Conservation (phyloP, 1,140 invertebrate genomes). For the Rhynchophorus ferrugineus region DNA sequence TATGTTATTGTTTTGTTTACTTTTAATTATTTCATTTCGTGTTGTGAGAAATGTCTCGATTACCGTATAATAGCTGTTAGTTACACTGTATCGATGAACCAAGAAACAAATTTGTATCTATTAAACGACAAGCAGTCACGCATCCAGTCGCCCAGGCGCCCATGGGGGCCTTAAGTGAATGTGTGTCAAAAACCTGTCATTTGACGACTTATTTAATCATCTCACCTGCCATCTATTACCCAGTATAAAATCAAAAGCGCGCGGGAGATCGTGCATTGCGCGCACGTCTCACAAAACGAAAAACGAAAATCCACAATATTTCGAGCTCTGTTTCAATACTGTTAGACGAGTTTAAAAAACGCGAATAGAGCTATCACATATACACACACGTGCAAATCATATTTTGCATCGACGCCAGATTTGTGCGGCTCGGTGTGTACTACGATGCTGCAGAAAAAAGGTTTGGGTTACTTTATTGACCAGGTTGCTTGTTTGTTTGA, state of each 20-base stretch:
- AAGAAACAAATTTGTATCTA: neutral
- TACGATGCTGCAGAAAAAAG: constrained; percentile 41
- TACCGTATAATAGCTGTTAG: too few relatives aligned
- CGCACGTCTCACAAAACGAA: constrained; percentile 30
- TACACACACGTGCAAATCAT: constrained; percentile 19
- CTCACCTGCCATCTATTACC: constrained; percentile 36
- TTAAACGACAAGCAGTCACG: neutral
- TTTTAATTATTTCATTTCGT: too few relatives aligned
- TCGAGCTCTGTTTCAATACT: constrained; percentile 15
- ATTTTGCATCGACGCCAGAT: constrained; percentile 15
- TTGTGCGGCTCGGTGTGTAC: constrained; percentile 22
- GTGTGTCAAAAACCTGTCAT: constrained; percentile 6
- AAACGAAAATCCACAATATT: constrained; percentile 18
- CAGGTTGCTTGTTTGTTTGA: too few relatives aligned
- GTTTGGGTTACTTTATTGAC: constrained; percentile 24
- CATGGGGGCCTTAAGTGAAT: neutral
- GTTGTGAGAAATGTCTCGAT: too few relatives aligned
- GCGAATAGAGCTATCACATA: constrained; percentile 31
- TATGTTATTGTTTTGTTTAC: too few relatives aligned
- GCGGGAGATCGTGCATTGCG: constrained; percentile 41
- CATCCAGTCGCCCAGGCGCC: neutral
- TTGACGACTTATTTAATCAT: constrained; percentile 18
- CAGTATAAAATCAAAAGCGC: constrained; percentile 37
- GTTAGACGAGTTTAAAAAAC: constrained; percentile 26
- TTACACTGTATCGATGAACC: too few relatives aligned